phyloP scores from a whole-genome alignment of 2,888 invertebrate genomes.

The Phaonia tiefii region DNA sequence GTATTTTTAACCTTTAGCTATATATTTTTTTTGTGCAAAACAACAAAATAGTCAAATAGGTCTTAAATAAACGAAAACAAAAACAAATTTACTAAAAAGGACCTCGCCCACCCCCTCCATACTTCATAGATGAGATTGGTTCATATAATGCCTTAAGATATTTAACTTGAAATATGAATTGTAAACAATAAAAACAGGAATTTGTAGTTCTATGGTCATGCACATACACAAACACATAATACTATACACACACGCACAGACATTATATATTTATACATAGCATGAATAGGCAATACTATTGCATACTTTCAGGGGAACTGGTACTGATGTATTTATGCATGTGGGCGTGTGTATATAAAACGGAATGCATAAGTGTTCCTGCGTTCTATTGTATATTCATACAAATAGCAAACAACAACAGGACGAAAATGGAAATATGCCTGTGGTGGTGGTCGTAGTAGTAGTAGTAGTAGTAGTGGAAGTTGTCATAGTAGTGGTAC shows the following conservation, averaged over 20 bases:
- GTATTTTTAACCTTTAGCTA: constrained; percentile 32
- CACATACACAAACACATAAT: background rate
- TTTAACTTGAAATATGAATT: constrained; percentile 23
- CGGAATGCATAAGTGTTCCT: constrained; percentile 1
- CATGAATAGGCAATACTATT: too few relatives aligned
- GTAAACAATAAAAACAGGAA: constrained; percentile 25
- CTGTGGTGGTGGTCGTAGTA: background rate
- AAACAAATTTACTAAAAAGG: background rate
- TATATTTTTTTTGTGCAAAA: background rate
- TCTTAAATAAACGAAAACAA: constrained; percentile 15
- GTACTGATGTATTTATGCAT: background rate
- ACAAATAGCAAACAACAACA: constrained; percentile 19
- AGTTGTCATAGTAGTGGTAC: background rate
- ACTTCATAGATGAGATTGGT: too few relatives aligned
- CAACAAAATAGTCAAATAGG: background rate
- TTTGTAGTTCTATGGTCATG: background rate
- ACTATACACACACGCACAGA: background rate
- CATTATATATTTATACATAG: too few relatives aligned
- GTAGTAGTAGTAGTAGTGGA: background rate
- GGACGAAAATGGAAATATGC: background rate
- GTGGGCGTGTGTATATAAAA: background rate
- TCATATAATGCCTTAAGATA: constrained; percentile 29
- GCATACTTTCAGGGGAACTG: too few relatives aligned
- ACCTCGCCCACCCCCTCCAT: background rate
- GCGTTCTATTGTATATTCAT: background rate